Evolutionary conservation across 1,140 invertebrate species (phyloP).

Genomic region (Drosophila dunni): DNA sequence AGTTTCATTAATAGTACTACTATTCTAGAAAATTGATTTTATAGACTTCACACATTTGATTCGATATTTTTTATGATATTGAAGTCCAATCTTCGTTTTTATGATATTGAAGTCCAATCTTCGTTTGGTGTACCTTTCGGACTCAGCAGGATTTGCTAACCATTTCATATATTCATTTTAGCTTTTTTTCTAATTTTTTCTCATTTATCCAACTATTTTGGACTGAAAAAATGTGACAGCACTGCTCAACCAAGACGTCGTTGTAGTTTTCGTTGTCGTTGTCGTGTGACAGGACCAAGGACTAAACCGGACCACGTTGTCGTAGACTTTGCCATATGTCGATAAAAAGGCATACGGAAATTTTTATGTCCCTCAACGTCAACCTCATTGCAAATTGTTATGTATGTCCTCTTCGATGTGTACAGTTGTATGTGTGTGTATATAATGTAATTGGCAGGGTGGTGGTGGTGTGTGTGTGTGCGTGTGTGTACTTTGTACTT

Average conservation of each 20-base stretch:
- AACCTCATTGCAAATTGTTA: slow-evolving; percentile 73
- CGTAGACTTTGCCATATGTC: slow-evolving; percentile 54
- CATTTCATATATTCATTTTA: too few species aligned
- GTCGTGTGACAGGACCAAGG: slow-evolving; percentile 46
- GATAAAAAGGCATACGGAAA: slow-evolving; percentile 71
- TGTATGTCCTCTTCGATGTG: slow-evolving; percentile 26
- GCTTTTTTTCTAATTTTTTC: too few species aligned
- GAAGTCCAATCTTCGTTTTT: too few species aligned
- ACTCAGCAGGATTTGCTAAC: too few species aligned
- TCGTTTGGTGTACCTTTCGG: too few species aligned
- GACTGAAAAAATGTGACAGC: too few species aligned
- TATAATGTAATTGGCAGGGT: slow-evolving; percentile 22
- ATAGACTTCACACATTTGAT: too few species aligned
- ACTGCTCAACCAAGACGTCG: background rate
- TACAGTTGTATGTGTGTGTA: slow-evolving; percentile 8
- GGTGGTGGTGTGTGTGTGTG: slow-evolving; percentile 10
- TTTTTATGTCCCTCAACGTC: slow-evolving; percentile 81
- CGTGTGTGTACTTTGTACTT: slow-evolving; percentile 7
- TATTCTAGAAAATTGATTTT: too few species aligned
- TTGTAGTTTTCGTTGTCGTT: slow-evolving; percentile 19
- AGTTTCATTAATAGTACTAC: too few species aligned
- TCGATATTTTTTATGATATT: too few species aligned
- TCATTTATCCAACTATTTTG: too few species aligned
- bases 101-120: too few species aligned
- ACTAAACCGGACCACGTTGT: slow-evolving; percentile 31